These are phyloP conservation scores for Lampris megalopsis DNA, from an alignment of 2,113 vertebrate genomes.

Conservation along the genomic window DNA sequence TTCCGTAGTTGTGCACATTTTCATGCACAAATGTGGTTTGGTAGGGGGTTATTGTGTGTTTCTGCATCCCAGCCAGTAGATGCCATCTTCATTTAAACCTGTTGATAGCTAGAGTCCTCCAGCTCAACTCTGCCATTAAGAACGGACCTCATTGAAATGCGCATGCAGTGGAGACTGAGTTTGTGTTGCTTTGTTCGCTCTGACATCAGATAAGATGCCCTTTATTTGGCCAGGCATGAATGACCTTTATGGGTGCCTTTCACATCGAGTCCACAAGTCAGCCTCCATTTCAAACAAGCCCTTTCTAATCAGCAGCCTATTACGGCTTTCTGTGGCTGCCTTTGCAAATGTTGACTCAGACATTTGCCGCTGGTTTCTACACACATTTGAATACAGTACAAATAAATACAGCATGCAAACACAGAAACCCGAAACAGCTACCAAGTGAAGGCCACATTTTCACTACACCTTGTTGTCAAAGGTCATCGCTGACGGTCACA, in stretches of 20 bases:
- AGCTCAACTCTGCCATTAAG: slow-evolving; percentile 30
- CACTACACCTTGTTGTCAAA: slow-evolving; percentile 24
- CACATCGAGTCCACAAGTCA: slow-evolving; percentile 53
- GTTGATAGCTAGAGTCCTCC: not conserved
- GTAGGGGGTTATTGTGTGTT: not conserved
- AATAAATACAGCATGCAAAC: slow-evolving; percentile 57
- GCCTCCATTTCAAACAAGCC: slow-evolving; percentile 62
- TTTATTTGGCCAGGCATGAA: slow-evolving; percentile 65
- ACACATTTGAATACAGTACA: slow-evolving; percentile 45
- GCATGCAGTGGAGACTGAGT: slow-evolving; percentile 15
- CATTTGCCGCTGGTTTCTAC: slow-evolving; percentile 51
- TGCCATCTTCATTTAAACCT: slow-evolving; percentile 5
- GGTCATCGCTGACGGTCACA: slow-evolving; percentile 19
- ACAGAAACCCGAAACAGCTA: slow-evolving; percentile 34
- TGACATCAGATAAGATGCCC: slow-evolving; percentile 65
- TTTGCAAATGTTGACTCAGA: slow-evolving; percentile 59
- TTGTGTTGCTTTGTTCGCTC: slow-evolving; percentile 39
- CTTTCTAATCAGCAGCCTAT: slow-evolving; percentile 76
- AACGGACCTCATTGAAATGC: slow-evolving; percentile 35
- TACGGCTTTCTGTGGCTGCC: slow-evolving; percentile 58
- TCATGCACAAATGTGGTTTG: not conserved
- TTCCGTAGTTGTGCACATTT: not conserved
- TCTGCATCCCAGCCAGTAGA: not conserved
- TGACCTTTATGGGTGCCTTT: slow-evolving; percentile 75
- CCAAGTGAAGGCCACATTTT: not conserved